Evolutionary conservation across 2,113 vertebrate species (phyloP), one percentile per base, ranked within the genome.

Genomic region (Columbina picui): DNA sequence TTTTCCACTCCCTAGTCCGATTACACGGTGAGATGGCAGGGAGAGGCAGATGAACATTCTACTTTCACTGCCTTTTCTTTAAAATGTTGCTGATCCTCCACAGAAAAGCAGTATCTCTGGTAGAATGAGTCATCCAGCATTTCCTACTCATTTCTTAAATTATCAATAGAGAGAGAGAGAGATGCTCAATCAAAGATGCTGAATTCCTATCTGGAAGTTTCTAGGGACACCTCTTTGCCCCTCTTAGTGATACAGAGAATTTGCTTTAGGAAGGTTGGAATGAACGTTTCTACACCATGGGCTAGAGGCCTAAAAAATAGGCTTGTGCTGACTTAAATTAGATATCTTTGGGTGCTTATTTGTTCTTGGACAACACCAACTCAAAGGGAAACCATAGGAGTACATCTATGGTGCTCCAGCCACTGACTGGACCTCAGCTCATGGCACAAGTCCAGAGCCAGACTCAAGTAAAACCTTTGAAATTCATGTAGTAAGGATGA

Each of bases 131-230:
- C 94, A 96, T 64, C 45, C 84, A 86, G 68, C 71, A 81, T 95
- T 97, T 95, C 95, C 80, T 92, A 90, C 84, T 95, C 80, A 47
- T 81, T 95, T 90, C 83, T 90, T 94, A 88, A 93, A 90, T 92
- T 93, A 90, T 86, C 93, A 94, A 89, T 90, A 82, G 85, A 94
- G 34, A 87, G 38, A 57, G 19, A 75, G 39, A 92, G 22, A 39
- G 22, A 47, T 47, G 34, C 29, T 81, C 52, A 61, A 14, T 75
- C 56, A 84, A 86, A 93, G 52, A 84, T 26, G 12, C 32, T 81
- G 84, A 87, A 78, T 78, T 82, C 4, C 0, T 87, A 82, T 71
- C 47, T 89, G 68, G 75, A 90, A 94, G 7, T 32, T 95, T 95
- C 92, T 45, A 77, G 80, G 60, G 79, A 34, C 76, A 53, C 17